Conservation (phyloP, 2,113 vertebrate genomes). For the Euleptes europaea region DNA sequence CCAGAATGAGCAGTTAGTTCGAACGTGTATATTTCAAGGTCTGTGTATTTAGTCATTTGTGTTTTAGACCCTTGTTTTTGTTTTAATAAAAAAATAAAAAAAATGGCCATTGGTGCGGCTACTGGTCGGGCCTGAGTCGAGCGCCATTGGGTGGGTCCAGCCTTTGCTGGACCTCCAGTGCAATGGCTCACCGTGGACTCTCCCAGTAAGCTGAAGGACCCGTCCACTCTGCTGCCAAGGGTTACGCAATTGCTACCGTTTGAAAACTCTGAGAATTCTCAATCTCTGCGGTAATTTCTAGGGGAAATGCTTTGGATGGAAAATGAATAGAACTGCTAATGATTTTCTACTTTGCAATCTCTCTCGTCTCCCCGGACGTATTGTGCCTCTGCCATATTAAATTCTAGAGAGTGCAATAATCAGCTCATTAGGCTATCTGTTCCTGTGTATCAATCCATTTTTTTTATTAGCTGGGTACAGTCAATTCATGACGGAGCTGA, state of each 20-base stretch:
- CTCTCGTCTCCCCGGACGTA: not conserved
- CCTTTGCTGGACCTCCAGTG: too few relatives aligned
- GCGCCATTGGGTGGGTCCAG: too few relatives aligned
- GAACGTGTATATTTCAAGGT: too few relatives aligned
- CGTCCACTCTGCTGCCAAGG: too few relatives aligned
- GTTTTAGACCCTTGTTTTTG: too few relatives aligned
- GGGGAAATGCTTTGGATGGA: not conserved
- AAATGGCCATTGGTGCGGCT: too few relatives aligned
- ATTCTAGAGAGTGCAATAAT: constrained; percentile 6
- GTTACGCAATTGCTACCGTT: not conserved
- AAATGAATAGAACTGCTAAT: not conserved
- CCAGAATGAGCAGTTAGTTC: too few relatives aligned
- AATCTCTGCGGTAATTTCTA: not conserved
- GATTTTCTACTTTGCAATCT: not conserved
- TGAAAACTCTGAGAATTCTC: not conserved
- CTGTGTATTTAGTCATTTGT: too few relatives aligned
- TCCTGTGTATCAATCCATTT: not conserved
- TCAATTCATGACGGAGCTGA: not conserved
- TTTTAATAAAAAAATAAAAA: too few relatives aligned
- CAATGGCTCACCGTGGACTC: too few relatives aligned
- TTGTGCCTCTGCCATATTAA: not conserved
- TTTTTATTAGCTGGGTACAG: not conserved
- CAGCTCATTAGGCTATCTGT: not conserved
- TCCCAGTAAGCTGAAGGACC: too few relatives aligned
- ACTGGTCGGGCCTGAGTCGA: too few relatives aligned